phyloP scores from a whole-genome alignment of 1,140 invertebrate species.

The Druon quercuslanigerum region DNA sequence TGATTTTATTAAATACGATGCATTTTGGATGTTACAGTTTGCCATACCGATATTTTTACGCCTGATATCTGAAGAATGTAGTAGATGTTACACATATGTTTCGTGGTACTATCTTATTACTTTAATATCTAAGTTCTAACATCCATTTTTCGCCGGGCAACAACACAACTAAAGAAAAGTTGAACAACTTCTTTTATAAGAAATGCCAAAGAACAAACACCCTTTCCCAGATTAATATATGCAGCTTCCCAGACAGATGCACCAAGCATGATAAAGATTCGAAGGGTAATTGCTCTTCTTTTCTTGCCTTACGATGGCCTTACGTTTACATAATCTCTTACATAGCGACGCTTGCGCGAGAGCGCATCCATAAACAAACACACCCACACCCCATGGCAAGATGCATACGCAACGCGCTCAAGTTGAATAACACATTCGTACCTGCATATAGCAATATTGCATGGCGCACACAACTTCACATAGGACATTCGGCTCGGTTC shows the following conservation, averaged over 20 bases:
- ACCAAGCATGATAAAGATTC: no score
- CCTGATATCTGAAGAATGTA: no score
- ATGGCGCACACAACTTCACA: constrained; percentile 7
- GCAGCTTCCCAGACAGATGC: background rate
- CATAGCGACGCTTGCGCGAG: background rate
- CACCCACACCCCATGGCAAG: background rate
- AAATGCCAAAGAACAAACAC: background rate
- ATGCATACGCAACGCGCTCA: background rate
- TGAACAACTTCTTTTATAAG: background rate
- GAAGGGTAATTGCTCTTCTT: constrained; percentile 13
- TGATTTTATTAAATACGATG: no score
- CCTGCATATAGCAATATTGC: background rate
- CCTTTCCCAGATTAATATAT: background rate
- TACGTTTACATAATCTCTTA: constrained; percentile 1
- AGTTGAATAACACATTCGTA: no score
- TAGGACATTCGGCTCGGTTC: background rate
- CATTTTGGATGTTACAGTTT: no score
- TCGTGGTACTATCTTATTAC: no score
- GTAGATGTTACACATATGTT: no score
- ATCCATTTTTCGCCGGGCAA: no score
- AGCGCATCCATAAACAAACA: constrained; percentile 26
- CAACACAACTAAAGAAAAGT: no score
- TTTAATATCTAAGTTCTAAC: no score
- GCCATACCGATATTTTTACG: no score
- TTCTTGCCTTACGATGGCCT: constrained; percentile 7